Conservation (phyloP, 2,113 vertebrate genomes). For the Corythaixoides concolor region DNA sequence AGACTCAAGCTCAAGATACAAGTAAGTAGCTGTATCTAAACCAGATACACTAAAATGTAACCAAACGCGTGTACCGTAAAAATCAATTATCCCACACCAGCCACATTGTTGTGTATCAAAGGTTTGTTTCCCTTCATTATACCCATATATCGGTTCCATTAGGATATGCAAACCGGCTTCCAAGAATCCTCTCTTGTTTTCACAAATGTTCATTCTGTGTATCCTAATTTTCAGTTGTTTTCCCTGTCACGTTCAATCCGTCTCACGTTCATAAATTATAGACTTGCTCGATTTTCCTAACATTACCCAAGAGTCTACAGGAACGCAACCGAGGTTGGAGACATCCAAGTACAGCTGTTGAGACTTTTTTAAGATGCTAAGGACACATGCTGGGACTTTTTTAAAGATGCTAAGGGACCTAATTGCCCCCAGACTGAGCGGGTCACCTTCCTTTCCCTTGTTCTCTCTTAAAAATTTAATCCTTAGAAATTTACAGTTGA, state of each 20-base stretch:
- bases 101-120: neutral
- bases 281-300: neutral
- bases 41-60: neutral
- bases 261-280: neutral
- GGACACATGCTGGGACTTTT: neutral
- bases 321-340: neutral
- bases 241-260: neutral
- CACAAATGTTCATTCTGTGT: neutral
- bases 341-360: neutral
- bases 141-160: neutral
- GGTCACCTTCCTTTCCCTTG: neutral
- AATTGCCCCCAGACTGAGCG: neutral
- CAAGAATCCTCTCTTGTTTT: neutral
- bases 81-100: neutral
- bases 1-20: neutral
- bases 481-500: neutral
- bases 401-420: neutral
- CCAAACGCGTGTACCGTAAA: neutral
- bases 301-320: neutral
- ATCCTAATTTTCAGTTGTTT: slow-evolving; percentile 5
- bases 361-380: neutral
- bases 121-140: neutral
- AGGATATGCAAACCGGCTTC: neutral
- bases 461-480: neutral
- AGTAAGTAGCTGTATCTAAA: neutral